These are phyloP conservation scores for Eueides isabella DNA, from an alignment of 1,140 invertebrate species.

Conservation along the genomic window DNA sequence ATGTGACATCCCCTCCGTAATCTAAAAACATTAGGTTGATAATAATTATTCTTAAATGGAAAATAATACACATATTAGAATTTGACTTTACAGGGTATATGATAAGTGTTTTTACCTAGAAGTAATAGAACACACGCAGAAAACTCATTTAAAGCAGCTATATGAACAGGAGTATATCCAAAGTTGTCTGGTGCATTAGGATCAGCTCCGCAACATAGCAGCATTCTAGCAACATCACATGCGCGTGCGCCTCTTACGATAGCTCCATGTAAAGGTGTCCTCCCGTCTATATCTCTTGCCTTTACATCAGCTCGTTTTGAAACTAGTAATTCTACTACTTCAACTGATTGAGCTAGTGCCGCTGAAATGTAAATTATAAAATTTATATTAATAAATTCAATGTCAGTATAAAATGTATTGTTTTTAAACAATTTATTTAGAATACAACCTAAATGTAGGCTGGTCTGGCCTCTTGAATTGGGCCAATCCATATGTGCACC, in stretches of 20 bases:
- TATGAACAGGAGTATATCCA: slow-evolving; percentile 91
- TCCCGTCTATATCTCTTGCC: slow-evolving; percentile 85
- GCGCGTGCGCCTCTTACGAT: slow-evolving; percentile 89
- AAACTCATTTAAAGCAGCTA: slow-evolving; percentile 92
- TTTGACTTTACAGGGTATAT: no score
- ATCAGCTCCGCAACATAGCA: slow-evolving; percentile 87
- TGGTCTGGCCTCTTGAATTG: slow-evolving; percentile 89
- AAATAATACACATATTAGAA: no score
- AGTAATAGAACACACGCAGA: slow-evolving; percentile 89
- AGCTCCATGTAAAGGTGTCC: slow-evolving; percentile 90
- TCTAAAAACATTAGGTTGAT: slow-evolving; percentile 63
- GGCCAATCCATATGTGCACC: slow-evolving; percentile 86
- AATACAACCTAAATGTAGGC: slow-evolving; percentile 85
- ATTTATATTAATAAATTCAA: background rate
- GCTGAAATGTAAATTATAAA: slow-evolving; percentile 74
- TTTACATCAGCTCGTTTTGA: slow-evolving; percentile 84
- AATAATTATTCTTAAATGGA: background rate
- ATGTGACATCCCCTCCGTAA: slow-evolving; percentile 91
- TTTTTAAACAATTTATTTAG: slow-evolving; percentile 13
- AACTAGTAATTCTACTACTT: slow-evolving; percentile 88
- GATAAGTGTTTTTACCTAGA: slow-evolving; percentile 82
- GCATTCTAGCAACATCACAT: slow-evolving; percentile 86
- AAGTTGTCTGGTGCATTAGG: slow-evolving; percentile 90
- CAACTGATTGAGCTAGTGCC: slow-evolving; percentile 88
- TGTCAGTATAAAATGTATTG: no score